These are phyloP conservation scores for Hexactinellida sp. DNA, from an alignment of 37 sponge, comb jelly and placozoan genomes.

Conservation along the genomic window DNA sequence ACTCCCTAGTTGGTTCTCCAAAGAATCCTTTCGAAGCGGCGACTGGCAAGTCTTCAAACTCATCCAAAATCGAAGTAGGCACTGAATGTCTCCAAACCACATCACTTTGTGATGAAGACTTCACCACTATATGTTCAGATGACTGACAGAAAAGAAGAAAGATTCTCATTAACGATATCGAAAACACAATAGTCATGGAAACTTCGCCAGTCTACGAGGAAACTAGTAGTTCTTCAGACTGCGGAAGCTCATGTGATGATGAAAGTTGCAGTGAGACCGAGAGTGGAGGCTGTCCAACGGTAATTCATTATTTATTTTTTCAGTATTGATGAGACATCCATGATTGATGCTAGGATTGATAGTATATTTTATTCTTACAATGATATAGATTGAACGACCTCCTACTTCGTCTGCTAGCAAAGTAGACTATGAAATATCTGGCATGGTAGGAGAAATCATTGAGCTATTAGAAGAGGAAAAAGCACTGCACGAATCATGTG, in stretches of 20 bases:
- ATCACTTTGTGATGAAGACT: neutral
- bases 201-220: neutral
- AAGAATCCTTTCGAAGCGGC: neutral
- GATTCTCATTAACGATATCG: neutral
- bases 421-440: neutral
- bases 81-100: neutral
- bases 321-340: neutral
- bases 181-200: neutral
- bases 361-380: neutral
- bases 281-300: neutral
- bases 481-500: neutral
- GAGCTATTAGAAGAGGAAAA: neutral
- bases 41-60: neutral
- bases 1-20: neutral
- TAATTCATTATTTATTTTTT: neutral
- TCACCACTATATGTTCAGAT: neutral
- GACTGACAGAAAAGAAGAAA: neutral
- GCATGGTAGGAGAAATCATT: neutral
- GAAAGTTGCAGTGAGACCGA: neutral
- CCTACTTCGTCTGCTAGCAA: neutral
- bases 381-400: neutral
- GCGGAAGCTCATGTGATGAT: neutral
- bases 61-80: neutral
- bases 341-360: neutral
- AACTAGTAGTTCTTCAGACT: neutral